Conservation (phyloP, 2,797 vertebrate genomes). For the Leptoclinus maculatus region DNA sequence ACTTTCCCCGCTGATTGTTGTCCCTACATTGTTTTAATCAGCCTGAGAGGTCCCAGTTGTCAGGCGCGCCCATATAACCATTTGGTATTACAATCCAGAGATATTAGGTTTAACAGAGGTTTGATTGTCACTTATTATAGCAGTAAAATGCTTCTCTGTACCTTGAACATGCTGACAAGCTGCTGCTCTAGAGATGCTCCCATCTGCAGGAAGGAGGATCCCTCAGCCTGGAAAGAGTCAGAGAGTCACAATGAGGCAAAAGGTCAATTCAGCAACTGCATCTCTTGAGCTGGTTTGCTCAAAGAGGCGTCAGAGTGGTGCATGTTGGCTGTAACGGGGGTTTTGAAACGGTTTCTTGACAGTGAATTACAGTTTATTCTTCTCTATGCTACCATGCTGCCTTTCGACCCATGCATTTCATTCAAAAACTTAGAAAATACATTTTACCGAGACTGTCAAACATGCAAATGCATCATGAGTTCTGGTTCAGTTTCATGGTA, state of each 20-base stretch:
- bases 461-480: not conserved
- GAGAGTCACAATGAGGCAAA: constrained; percentile 5
- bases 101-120: not conserved
- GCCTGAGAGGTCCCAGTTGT: constrained; percentile 23
- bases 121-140: not conserved
- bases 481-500: not conserved
- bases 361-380: not conserved
- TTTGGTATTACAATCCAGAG: constrained; percentile 6
- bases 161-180: constrained; percentile 96
- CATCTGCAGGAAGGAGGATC: constrained; percentile 96
- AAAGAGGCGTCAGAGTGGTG: not conserved
- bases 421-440: not conserved
- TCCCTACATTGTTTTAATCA: constrained; percentile 29
- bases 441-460: not conserved
- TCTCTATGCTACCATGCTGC: not conserved
- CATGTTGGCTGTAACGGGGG: constrained; percentile 12
- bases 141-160: constrained; percentile 30
- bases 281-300: not conserved
- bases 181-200: constrained; percentile 97
- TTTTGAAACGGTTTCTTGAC: not conserved
- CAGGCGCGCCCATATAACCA: not conserved
- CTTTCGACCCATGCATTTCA: not conserved
- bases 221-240: constrained; percentile 85
- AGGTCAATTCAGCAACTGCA: constrained; percentile 1
- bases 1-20: constrained; percentile 5